phyloP scores from a whole-genome alignment of 1,140 invertebrate species.

The Acyrthosiphon pisum region DNA sequence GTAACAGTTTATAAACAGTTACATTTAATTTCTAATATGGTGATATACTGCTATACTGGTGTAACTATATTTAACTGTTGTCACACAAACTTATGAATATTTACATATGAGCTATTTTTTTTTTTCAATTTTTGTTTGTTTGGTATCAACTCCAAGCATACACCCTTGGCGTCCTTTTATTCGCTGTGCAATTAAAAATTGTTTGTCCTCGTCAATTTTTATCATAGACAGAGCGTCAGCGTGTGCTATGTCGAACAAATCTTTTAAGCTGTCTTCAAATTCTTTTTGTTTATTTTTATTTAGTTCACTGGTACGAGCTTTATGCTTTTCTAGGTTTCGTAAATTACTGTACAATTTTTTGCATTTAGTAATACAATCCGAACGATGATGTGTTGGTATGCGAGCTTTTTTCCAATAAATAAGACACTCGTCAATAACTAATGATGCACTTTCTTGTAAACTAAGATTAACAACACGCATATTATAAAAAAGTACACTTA shows the following conservation, averaged over 20 bases:
- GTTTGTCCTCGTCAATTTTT: conserved; percentile 56
- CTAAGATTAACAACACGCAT: background rate
- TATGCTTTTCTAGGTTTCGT: background rate
- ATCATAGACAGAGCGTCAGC: conserved; percentile 47
- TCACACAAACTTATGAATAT: too few relatives aligned
- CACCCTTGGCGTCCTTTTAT: conserved; percentile 51
- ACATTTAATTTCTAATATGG: too few relatives aligned
- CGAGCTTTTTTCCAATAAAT: conserved; percentile 19
- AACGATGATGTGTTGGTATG: background rate
- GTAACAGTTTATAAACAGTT: too few relatives aligned
- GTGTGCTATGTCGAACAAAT: too few relatives aligned
- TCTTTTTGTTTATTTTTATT: too few relatives aligned
- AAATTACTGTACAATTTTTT: background rate
- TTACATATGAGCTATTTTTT: background rate
- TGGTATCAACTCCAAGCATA: conserved; percentile 51
- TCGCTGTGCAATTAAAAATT: conserved; percentile 57
- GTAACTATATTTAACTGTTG: too few relatives aligned
- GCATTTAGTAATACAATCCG: background rate
- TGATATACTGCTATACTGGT: too few relatives aligned
- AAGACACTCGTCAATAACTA: conserved; percentile 6
- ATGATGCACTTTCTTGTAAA: background rate
- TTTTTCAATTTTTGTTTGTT: conserved; percentile 21
- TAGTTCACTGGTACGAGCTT: too few relatives aligned
- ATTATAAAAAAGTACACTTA: conserved; percentile 25
- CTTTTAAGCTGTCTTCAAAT: too few relatives aligned